Conservation (phyloP, 2,113 vertebrate genomes). For the Sterna hirundo region DNA sequence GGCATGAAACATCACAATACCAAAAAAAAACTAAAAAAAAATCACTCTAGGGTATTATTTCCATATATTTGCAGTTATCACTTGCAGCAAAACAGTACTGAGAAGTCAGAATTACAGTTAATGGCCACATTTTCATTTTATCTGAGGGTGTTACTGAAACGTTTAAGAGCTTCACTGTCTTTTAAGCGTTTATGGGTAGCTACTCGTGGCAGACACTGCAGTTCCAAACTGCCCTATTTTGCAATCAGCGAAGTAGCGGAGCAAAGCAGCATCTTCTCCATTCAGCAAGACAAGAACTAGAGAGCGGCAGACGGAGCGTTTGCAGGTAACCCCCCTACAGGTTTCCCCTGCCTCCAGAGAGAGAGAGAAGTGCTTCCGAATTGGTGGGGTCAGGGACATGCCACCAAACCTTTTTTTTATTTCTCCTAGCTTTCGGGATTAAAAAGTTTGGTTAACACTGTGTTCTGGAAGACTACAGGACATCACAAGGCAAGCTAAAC, state of each 20-base stretch:
- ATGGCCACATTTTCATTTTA: background rate
- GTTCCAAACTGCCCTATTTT: background rate
- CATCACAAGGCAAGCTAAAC: background rate
- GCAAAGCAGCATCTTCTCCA: background rate
- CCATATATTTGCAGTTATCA: background rate
- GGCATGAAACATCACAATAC: background rate
- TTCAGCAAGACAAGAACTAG: background rate
- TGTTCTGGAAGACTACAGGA: background rate
- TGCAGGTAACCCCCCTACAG: background rate
- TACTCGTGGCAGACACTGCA: background rate
- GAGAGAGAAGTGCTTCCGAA: background rate
- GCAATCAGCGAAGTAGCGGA: background rate
- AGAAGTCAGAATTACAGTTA: background rate
- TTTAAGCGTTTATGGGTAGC: background rate
- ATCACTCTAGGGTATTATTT: background rate
- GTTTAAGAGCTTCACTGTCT: background rate
- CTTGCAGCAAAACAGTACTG: background rate
- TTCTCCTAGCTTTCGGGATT: background rate
- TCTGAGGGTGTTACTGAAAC: background rate
- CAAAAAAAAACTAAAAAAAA: background rate
- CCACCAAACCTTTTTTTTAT: background rate
- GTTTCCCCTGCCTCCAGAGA: background rate
- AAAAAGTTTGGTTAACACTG: background rate
- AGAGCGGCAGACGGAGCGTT: background rate
- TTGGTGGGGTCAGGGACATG: background rate